phyloP scores from a whole-genome alignment of 2,888 invertebrate species.

The Harpagoxenus sublaevis region DNA sequence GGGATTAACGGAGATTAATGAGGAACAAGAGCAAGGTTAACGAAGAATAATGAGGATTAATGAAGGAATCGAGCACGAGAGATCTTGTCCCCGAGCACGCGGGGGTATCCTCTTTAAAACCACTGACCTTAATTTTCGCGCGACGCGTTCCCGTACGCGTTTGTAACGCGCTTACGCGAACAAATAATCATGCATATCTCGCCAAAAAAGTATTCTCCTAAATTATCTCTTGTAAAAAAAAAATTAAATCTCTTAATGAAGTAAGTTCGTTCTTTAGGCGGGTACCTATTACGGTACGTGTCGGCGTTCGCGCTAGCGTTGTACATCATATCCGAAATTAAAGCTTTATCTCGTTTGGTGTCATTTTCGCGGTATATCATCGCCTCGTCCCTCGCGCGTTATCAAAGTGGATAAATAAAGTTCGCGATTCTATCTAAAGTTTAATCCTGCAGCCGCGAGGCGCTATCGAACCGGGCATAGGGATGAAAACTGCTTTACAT shows the following conservation, averaged over 20 bases:
- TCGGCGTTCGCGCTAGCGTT: neutral
- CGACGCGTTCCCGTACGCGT: neutral
- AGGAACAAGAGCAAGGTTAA: constrained; percentile 37
- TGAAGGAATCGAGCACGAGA: constrained; percentile 23
- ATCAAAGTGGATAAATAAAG: constrained; percentile 56
- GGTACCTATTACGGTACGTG: constrained; percentile 5
- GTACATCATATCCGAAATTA: constrained; percentile 41
- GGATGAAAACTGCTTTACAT: constrained; percentile 50
- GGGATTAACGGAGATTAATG: constrained; percentile 48
- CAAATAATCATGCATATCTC: neutral
- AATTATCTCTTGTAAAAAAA: neutral
- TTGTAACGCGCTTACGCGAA: neutral
- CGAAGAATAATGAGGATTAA: constrained; percentile 38
- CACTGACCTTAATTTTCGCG: constrained; percentile 9
- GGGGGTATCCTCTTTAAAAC: neutral
- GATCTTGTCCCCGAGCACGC: constrained; percentile 1
- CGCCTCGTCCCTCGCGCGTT: constrained; percentile 32
- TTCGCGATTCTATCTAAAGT: constrained; percentile 54
- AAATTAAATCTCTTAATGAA: neutral
- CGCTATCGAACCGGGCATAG: constrained; percentile 46
- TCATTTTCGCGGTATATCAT: constrained; percentile 8
- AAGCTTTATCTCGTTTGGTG: constrained; percentile 33
- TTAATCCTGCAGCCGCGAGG: constrained; percentile 51
- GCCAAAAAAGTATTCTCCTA: neutral
- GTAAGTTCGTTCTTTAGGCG: neutral